phyloP scores from a whole-genome alignment of 2,113 vertebrate species.

The Chroicocephalus ridibundus region DNA sequence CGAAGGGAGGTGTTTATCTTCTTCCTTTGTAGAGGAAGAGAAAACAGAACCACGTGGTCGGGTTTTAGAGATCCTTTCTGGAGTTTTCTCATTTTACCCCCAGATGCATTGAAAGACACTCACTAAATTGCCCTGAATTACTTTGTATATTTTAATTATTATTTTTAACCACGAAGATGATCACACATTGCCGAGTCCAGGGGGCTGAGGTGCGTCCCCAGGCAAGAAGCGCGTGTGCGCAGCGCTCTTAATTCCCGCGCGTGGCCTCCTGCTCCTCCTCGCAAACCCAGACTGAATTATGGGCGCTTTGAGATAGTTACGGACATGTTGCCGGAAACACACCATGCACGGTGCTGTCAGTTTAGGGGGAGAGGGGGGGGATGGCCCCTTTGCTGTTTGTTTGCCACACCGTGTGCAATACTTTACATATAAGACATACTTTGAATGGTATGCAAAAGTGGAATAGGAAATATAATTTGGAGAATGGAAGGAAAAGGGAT shows the following conservation, averaged over 20 bases:
- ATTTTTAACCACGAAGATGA: not conserved
- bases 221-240: not conserved
- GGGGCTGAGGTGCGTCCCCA: not conserved
- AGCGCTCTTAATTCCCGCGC: not conserved
- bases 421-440: not conserved
- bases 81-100: conserved; percentile 4
- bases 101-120: not conserved
- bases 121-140: conserved; percentile 23
- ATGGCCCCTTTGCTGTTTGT: not conserved
- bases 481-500: not conserved
- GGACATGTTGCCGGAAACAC: not conserved
- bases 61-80: not conserved
- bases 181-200: not conserved
- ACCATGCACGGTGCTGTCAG: not conserved
- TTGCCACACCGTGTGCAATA: not conserved
- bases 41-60: not conserved
- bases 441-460: not conserved
- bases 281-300: not conserved
- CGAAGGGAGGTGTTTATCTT: not conserved
- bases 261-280: not conserved
- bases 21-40: not conserved
- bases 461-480: not conserved
- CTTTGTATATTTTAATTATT: conserved; percentile 44
- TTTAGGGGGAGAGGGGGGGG: not conserved
- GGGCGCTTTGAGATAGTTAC: not conserved